Evolutionary conservation across 2,888 invertebrate genomes (phyloP).

Genomic region (Pammene fasciana): DNA sequence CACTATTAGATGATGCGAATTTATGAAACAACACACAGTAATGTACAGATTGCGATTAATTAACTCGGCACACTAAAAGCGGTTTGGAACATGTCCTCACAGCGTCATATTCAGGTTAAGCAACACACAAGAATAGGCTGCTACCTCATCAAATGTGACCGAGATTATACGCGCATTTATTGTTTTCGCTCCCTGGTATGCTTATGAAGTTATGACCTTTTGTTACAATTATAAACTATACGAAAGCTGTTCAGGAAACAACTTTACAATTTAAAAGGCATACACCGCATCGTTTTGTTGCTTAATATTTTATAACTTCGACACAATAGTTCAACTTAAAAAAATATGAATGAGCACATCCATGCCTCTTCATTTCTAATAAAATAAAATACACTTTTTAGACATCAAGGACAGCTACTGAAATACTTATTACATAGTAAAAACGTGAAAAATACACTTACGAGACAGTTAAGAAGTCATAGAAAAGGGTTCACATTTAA

Average conservation of each 20-base stretch:
- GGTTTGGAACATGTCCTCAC: background rate
- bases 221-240: no score
- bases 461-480: constrained; percentile 31
- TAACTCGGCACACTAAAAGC: background rate
- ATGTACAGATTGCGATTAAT: background rate
- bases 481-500: constrained; percentile 36
- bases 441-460: constrained; percentile 33
- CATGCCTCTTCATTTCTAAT: background rate
- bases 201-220: no score
- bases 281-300: no score
- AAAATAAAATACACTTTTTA: constrained; percentile 9
- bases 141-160: no score
- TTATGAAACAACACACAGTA: background rate
- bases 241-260: no score
- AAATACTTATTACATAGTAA: constrained; percentile 24
- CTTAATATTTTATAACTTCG: no score
- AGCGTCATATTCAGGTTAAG: background rate
- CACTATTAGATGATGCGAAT: background rate
- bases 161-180: no score
- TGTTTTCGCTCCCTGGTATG: no score
- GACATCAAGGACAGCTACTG: constrained; percentile 9
- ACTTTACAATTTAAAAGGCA: no score
- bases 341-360: constrained; percentile 2
- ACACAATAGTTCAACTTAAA: background rate
- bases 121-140: background rate